Conservation (phyloP, 2,888 invertebrate genomes). For the Scaptomyza flava region DNA sequence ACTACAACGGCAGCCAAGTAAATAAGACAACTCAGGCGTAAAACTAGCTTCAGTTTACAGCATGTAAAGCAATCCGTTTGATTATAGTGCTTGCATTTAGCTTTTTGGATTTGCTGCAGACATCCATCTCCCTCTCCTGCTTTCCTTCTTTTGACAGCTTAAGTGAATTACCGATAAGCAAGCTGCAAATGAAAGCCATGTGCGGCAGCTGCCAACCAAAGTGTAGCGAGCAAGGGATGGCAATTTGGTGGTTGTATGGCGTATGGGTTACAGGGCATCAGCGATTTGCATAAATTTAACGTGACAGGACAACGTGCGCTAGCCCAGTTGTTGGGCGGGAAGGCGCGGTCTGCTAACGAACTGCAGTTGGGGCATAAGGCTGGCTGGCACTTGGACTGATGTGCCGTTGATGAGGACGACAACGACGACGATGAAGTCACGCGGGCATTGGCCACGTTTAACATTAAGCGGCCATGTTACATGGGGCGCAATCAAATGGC, state of each 20-base stretch:
- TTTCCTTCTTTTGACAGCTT: slow-evolving; percentile 17
- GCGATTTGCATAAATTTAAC: slow-evolving; percentile 77
- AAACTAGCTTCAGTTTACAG: slow-evolving; percentile 44
- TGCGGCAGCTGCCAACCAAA: slow-evolving; percentile 34
- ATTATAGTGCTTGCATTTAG: slow-evolving; percentile 43
- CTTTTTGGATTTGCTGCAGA: slow-evolving; percentile 3
- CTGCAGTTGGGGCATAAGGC: slow-evolving; percentile 36
- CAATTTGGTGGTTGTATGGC: background rate
- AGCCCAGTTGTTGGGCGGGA: slow-evolving; percentile 63
- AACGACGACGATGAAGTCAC: slow-evolving; percentile 59
- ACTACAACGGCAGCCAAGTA: slow-evolving; percentile 17
- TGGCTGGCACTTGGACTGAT: slow-evolving; percentile 10
- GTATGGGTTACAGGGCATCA: slow-evolving; percentile 42
- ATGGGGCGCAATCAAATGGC: slow-evolving; percentile 72
- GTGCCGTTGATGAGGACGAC: slow-evolving; percentile 59
- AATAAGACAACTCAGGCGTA: slow-evolving; percentile 55
- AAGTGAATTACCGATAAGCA: slow-evolving; percentile 70
- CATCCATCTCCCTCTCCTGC: background rate
- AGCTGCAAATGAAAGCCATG: slow-evolving; percentile 55
- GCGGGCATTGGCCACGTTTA: slow-evolving; percentile 69
- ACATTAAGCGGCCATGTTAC: slow-evolving; percentile 77
- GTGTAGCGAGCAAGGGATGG: background rate
- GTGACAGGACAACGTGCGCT: slow-evolving; percentile 49
- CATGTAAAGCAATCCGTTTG: slow-evolving; percentile 48
- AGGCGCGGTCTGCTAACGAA: slow-evolving; percentile 59